phyloP scores from a whole-genome alignment of 2,888 invertebrate genomes.

The Drosophila mayaguana region DNA sequence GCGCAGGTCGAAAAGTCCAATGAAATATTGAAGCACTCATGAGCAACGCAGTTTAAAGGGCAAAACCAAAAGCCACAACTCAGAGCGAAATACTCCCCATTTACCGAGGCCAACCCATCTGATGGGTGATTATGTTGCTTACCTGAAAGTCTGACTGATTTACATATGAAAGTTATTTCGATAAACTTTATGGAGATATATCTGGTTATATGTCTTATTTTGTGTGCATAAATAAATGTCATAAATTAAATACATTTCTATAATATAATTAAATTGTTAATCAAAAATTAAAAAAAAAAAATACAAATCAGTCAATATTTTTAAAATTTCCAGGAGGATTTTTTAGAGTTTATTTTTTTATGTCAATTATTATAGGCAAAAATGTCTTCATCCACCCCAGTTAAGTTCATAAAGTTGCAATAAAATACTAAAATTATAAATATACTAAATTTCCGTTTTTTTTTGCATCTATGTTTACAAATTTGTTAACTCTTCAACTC shows the following conservation, averaged over 20 bases:
- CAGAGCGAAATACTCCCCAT: background rate
- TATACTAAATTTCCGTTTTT: too few relatives aligned
- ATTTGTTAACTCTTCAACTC: too few relatives aligned
- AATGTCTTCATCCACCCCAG: too few relatives aligned
- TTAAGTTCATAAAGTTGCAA: too few relatives aligned
- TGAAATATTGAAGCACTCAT: conserved; percentile 13
- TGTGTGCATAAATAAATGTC: background rate
- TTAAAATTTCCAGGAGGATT: too few relatives aligned
- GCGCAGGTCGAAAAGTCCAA: conserved; percentile 22
- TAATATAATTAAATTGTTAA: too few relatives aligned
- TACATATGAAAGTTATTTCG: background rate
- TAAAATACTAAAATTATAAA: too few relatives aligned
- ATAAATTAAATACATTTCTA: background rate
- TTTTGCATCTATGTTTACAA: too few relatives aligned
- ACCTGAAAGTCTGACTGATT: background rate
- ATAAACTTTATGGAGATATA: background rate
- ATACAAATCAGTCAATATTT: too few relatives aligned
- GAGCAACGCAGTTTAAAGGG: conserved; percentile 5
- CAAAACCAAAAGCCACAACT: conserved; percentile 3
- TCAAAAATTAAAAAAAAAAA: too few relatives aligned
- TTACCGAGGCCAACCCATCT: background rate
- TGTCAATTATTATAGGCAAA: too few relatives aligned
- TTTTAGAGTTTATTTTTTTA: too few relatives aligned
- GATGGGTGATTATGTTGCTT: background rate
- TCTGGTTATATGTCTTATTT: background rate